phyloP scores from a whole-genome alignment of 2,113 vertebrate genomes.

The Anarrhichthys ocellatus region DNA sequence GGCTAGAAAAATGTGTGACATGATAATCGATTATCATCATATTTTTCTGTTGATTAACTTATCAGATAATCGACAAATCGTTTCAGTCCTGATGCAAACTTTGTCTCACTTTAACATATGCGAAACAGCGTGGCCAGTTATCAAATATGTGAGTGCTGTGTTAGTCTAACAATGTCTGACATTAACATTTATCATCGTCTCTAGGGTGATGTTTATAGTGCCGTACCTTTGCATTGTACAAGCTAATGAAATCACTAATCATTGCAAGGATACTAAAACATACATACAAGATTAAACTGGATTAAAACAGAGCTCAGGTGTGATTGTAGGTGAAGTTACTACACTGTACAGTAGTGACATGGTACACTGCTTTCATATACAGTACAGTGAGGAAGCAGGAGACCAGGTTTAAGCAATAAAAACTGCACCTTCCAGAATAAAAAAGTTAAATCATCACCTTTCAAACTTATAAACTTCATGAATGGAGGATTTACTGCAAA shows the following conservation, averaged over 20 bases:
- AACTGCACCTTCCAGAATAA: not conserved
- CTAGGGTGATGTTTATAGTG: not conserved
- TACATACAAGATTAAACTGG: constrained; percentile 54
- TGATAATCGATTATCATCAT: not conserved
- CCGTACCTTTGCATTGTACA: not conserved
- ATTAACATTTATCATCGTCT: not conserved
- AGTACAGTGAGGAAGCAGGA: constrained; percentile 6
- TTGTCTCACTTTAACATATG: not conserved
- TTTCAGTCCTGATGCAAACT: not conserved
- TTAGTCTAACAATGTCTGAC: not conserved
- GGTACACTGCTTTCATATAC: constrained; percentile 3
- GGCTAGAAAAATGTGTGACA: not conserved
- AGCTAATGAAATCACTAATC: not conserved
- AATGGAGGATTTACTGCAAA: not conserved
- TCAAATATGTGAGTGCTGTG: not conserved
- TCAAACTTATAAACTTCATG: not conserved
- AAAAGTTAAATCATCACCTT: not conserved
- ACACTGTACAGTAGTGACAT: not conserved
- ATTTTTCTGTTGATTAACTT: not conserved
- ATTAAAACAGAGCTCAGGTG: constrained; percentile 54
- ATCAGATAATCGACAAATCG: not conserved
- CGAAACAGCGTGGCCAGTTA: not conserved
- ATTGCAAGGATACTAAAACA: constrained; percentile 27
- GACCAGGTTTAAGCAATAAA: not conserved
- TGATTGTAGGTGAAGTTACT: not conserved